phyloP scores from a whole-genome alignment of 2,888 invertebrate genomes.

The Euphydryas editha region DNA sequence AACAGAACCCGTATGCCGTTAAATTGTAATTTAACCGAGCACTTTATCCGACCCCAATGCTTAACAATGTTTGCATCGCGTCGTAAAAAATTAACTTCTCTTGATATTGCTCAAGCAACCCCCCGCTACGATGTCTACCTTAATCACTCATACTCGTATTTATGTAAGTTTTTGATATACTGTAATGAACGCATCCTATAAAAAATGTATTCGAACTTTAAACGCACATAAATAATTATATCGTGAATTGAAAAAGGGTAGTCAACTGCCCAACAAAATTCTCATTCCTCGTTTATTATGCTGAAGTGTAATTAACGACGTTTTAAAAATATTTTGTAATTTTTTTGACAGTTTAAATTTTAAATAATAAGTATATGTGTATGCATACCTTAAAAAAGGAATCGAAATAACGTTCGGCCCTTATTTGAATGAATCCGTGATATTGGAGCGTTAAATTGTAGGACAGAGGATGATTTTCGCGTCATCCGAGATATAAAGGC shows the following conservation, averaged over 20 bases:
- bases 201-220: slow-evolving; percentile 55
- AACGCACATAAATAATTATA: slow-evolving; percentile 54
- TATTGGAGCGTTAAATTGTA: slow-evolving; percentile 78
- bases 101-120: slow-evolving; percentile 57
- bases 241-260: slow-evolving; percentile 47
- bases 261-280: slow-evolving; percentile 47
- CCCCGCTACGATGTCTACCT: slow-evolving; percentile 69
- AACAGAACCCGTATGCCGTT: slow-evolving; percentile 61
- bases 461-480: slow-evolving; percentile 79
- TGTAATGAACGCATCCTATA: slow-evolving; percentile 67
- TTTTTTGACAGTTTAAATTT: neutral
- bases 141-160: slow-evolving; percentile 76
- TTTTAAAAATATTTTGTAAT: slow-evolving; percentile 29
- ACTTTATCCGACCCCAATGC: slow-evolving; percentile 55
- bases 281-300: slow-evolving; percentile 41
- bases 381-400: neutral
- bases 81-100: slow-evolving; percentile 67
- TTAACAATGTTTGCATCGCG: slow-evolving; percentile 68
- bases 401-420: slow-evolving; percentile 39
- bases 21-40: slow-evolving; percentile 64
- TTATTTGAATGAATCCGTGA: slow-evolving; percentile 70
- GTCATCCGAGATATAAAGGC: slow-evolving; percentile 79
- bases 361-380: neutral
- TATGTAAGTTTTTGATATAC: slow-evolving; percentile 71
- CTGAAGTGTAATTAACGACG: slow-evolving; percentile 29